These are phyloP conservation scores for Penaeus indicus DNA, from an alignment of 1,140 invertebrate genomes.

Conservation along the genomic window DNA sequence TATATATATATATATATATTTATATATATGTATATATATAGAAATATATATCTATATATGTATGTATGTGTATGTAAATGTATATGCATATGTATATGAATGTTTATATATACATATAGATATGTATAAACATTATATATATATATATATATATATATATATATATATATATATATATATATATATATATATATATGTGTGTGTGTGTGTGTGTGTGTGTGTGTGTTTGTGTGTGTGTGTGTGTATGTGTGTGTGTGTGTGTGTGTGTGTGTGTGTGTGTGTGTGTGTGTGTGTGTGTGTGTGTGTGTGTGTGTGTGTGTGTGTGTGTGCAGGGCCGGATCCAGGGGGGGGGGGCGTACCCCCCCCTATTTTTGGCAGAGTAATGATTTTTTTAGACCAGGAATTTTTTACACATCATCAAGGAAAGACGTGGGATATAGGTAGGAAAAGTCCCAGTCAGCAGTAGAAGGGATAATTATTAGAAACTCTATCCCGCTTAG, in stretches of 20 bases:
- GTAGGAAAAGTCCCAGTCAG: too few species aligned
- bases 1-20: slow-evolving; percentile 23
- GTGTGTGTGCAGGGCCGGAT: too few species aligned
- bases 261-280: neutral
- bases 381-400: too few species aligned
- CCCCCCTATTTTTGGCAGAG: too few species aligned
- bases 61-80: neutral
- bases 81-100: neutral
- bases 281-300: too few species aligned
- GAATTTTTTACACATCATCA: too few species aligned
- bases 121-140: neutral
- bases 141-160: too few species aligned
- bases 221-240: neutral
- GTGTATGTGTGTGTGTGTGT: neutral
- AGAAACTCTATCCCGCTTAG: too few species aligned
- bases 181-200: slow-evolving; percentile 21
- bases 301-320: too few species aligned
- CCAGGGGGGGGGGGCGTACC: too few species aligned
- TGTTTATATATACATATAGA: neutral
- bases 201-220: neutral
- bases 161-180: neutral
- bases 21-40: slow-evolving; percentile 25
- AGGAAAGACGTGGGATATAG: too few species aligned
- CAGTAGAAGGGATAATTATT: too few species aligned
- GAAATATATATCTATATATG: neutral